Evolutionary conservation across 2,797 vertebrate species (phyloP).

Genomic region (Centropyge bicolor): DNA sequence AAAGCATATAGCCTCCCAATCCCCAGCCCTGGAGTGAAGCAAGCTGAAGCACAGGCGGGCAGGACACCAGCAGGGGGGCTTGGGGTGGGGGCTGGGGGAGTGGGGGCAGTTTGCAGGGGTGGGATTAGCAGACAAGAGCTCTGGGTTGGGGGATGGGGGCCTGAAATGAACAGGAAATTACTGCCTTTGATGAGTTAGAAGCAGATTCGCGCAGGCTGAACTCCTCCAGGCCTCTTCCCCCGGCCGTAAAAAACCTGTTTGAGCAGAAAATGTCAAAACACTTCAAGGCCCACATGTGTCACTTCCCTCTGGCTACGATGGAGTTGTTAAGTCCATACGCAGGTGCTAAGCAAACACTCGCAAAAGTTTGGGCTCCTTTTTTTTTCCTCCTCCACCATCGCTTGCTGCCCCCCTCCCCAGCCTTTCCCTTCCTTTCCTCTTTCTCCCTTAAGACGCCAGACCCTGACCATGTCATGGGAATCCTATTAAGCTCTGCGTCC

Average conservation of each 20-base stretch:
- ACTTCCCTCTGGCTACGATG: constrained; percentile 63
- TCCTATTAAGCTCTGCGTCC: constrained; percentile 66
- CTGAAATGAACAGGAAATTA: constrained; percentile 96
- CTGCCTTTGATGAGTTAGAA: constrained; percentile 92
- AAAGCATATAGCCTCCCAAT: constrained; percentile 84
- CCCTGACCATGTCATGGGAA: constrained; percentile 73
- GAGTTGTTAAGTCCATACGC: constrained; percentile 63
- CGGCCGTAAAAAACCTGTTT: constrained; percentile 65
- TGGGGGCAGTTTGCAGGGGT: constrained; percentile 72
- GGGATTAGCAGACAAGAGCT: constrained; percentile 93
- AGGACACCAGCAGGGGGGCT: constrained; percentile 77
- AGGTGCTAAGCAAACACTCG: constrained; percentile 76
- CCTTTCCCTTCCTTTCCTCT: constrained; percentile 42
- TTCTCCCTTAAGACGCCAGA: constrained; percentile 46
- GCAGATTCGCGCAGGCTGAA: constrained; percentile 86
- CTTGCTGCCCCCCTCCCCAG: constrained; percentile 1
- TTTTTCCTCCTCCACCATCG: background rate
- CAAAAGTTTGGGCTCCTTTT: constrained; percentile 46
- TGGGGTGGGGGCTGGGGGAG: constrained; percentile 48
- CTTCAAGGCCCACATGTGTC: constrained; percentile 69
- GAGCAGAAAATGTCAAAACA: constrained; percentile 74
- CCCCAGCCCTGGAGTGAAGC: constrained; percentile 68
- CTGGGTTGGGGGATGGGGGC: constrained; percentile 82
- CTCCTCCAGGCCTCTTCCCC: constrained; percentile 67
- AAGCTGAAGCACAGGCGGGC: constrained; percentile 80